A percentile compares a stretch with the other conserved stretches of the same genome.
Evolutionary conservation across 2,888 invertebrate species (phyloP).

Genomic region (Syritta pipiens): DNA sequence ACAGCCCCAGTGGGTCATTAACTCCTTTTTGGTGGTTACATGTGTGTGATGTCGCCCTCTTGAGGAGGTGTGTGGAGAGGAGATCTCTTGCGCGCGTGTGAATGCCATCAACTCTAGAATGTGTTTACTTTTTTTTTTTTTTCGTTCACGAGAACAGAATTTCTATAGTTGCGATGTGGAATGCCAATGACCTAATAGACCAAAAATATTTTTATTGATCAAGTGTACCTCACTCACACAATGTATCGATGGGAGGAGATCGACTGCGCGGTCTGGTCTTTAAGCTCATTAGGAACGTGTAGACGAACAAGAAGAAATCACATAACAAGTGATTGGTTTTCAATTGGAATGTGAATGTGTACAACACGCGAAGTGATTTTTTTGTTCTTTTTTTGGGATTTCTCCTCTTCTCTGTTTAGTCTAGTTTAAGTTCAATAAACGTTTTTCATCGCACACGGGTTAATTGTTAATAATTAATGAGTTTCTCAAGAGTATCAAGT

Average conservation of each 20-base stretch:
- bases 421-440: slow-evolving; percentile 53
- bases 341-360: slow-evolving; percentile 30
- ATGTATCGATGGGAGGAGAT: neutral
- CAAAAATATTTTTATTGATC: slow-evolving; percentile 43
- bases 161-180: slow-evolving; percentile 9
- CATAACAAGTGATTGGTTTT: slow-evolving; percentile 49
- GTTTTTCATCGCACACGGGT: slow-evolving; percentile 28
- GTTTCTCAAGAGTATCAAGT: slow-evolving; percentile 25
- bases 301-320: slow-evolving; percentile 26
- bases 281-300: slow-evolving; percentile 49
- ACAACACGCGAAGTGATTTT: slow-evolving; percentile 11
- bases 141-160: slow-evolving; percentile 3
- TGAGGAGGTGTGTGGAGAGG: slow-evolving; percentile 13
- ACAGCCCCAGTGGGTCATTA: slow-evolving; percentile 44
- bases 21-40: slow-evolving; percentile 51
- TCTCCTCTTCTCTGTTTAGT: too few species aligned
- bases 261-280: neutral
- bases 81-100: neutral
- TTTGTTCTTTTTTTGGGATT: slow-evolving; percentile 3
- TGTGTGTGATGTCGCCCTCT: too few species aligned
- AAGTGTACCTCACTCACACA: neutral
- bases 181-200: slow-evolving; percentile 46
- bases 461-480: slow-evolving; percentile 51
- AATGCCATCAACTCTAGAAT: too few species aligned
- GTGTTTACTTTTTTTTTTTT: slow-evolving; percentile 17